Evolutionary conservation across 1,140 invertebrate genomes (phyloP), one percentile per base, ranked within the genome.

Genomic region (Halesus radiatus): DNA sequence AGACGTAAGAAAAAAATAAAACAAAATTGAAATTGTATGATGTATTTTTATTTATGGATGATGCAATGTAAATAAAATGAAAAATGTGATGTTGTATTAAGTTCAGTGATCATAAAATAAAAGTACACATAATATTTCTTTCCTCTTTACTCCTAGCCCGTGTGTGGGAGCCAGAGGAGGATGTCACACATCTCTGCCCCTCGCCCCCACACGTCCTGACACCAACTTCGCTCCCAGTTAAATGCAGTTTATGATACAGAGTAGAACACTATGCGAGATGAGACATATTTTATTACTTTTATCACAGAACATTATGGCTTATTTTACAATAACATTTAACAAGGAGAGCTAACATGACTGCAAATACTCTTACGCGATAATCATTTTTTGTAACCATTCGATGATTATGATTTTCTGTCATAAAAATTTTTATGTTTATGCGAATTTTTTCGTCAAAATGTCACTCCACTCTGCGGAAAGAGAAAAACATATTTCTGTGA

Each of bases 221-320:
- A 75, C 75, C 60, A 76, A 77, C 78, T 73, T 76, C 74, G 68
- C 76, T 80, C 79, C 82, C 26, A 79, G 82, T 80, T 83, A 83
- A 83, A 83, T 83, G 82, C 82, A 83, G 77, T 74, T 80, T 80
- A 81, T 80, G 82, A 81, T 81, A 81, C 74, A 64, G 79, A 77
- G 82, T 81, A 83, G 79, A 81, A 73, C 73, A 81, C 76, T 81
- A 83, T 81, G 81, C 76, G 75, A 83, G 80, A 84, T 84, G 80
- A 81, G 77, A 84, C 52, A 80, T 82, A 84, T 78, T 81, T 73
- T 75, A 81, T 82, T 82, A 80, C 78, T 82, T 83, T 84, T 84
- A 84, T 84, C 83, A 84, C 83, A 84, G 83, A 84, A 84, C 83
- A 84, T 82, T 84, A 84, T 84, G 83, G 83, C 80, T 82, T 84